phyloP scores from a whole-genome alignment of 1,140 invertebrate species.

The Carposina sasakii region DNA sequence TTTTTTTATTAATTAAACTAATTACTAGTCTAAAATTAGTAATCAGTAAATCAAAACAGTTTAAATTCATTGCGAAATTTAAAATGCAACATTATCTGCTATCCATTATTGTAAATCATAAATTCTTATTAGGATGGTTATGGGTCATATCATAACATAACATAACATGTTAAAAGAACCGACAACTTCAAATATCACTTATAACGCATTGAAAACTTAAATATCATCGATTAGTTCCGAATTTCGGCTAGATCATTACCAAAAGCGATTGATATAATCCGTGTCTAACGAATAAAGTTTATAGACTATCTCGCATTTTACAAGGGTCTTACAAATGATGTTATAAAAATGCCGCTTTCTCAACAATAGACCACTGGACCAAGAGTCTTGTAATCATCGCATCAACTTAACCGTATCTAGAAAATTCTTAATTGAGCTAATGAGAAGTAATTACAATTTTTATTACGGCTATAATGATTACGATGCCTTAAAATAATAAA shows the following conservation, averaged over 20 bases:
- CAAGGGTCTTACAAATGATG: slow-evolving; percentile 39
- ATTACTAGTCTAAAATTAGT: too few species aligned
- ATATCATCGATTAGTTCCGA: slow-evolving; percentile 61
- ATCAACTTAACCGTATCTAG: slow-evolving; percentile 65
- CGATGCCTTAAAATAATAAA: slow-evolving; percentile 73
- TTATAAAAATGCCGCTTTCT: slow-evolving; percentile 47
- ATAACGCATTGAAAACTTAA: too few species aligned
- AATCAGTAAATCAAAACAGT: too few species aligned
- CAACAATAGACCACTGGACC: slow-evolving; percentile 43
- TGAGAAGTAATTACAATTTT: slow-evolving; percentile 73
- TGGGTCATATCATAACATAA: too few species aligned
- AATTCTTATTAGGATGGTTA: too few species aligned
- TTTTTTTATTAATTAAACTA: too few species aligned
- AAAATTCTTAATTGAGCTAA: slow-evolving; percentile 73
- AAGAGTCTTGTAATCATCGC: slow-evolving; percentile 55
- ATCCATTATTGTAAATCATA: too few species aligned
- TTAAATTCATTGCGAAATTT: too few species aligned
- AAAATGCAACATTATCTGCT: too few species aligned
- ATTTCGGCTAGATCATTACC: slow-evolving; percentile 60
- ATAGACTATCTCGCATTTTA: slow-evolving; percentile 49
- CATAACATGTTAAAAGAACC: too few species aligned
- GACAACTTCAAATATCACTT: too few species aligned
- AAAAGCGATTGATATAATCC: slow-evolving; percentile 60
- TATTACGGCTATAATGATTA: slow-evolving; percentile 71
- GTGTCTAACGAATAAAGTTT: slow-evolving; percentile 58